A percentile compares a stretch with the other conserved stretches of the same genome.
phyloP scores from a whole-genome alignment of 1,140 invertebrate species.

The Cherax quadricarinatus region DNA sequence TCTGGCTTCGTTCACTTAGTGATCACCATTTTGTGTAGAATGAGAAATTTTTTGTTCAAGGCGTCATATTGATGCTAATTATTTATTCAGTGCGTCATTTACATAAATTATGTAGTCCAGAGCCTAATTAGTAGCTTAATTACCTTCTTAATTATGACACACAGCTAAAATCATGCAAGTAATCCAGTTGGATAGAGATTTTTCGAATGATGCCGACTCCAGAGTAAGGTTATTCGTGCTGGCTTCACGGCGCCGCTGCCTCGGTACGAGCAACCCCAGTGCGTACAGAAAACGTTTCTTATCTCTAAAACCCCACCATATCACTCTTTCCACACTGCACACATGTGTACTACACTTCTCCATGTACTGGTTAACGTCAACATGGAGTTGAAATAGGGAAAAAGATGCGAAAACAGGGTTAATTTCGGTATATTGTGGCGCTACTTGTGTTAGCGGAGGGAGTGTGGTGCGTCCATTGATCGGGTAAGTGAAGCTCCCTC shows the following conservation, averaged over 20 bases:
- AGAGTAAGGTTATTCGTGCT: constrained; percentile 45
- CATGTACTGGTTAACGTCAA: background rate
- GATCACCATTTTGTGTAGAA: no score
- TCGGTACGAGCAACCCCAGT: constrained; percentile 33
- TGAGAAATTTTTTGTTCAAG: no score
- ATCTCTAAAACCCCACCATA: background rate
- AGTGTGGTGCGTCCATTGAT: constrained; percentile 70
- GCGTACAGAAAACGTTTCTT: constrained; percentile 9
- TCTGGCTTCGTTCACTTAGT: no score
- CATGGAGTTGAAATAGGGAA: background rate
- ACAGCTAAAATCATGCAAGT: constrained; percentile 16
- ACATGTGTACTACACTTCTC: no score
- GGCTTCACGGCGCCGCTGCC: constrained; percentile 42
- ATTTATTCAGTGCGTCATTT: no score
- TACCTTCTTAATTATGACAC: background rate
- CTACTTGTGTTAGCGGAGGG: constrained; percentile 61
- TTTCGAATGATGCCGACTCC: constrained; percentile 44
- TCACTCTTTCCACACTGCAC: no score
- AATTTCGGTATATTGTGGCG: constrained; percentile 38
- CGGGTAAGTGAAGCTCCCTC: constrained; percentile 63
- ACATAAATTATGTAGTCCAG: no score
- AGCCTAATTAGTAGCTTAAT: no score
- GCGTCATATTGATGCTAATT: no score
- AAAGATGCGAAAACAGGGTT: background rate
- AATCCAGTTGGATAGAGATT: constrained; percentile 47